Evolutionary conservation across 2,888 invertebrate species (phyloP).

Genomic region (Chrysopilus asiliformis): DNA sequence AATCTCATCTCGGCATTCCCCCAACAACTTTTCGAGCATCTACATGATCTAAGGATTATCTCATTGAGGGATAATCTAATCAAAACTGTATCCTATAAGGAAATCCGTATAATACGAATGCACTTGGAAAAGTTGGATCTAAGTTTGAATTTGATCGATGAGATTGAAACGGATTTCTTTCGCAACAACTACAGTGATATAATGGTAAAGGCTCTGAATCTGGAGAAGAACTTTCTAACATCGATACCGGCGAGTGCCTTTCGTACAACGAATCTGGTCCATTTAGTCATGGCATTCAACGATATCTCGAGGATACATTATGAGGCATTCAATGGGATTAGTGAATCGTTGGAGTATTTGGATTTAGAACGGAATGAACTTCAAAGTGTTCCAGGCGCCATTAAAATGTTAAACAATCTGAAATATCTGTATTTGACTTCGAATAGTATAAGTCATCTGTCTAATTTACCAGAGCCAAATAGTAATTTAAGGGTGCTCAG

Average conservation of each 20-base stretch:
- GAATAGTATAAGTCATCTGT: slow-evolving; percentile 52
- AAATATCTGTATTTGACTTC: slow-evolving; percentile 73
- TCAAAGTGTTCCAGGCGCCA: slow-evolving; percentile 52
- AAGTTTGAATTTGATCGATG: slow-evolving; percentile 67
- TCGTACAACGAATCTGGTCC: slow-evolving; percentile 54
- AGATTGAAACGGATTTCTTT: slow-evolving; percentile 51
- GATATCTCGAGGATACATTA: slow-evolving; percentile 53
- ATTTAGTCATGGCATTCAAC: slow-evolving; percentile 70
- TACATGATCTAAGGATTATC: slow-evolving; percentile 31
- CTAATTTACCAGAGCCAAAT: slow-evolving; percentile 41
- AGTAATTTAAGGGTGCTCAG: slow-evolving; percentile 60
- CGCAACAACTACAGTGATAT: slow-evolving; percentile 50
- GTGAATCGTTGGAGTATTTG: slow-evolving; percentile 62
- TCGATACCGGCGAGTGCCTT: slow-evolving; percentile 53
- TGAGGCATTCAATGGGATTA: slow-evolving; percentile 58
- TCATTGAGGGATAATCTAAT: slow-evolving; percentile 33
- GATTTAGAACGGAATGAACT: slow-evolving; percentile 73
- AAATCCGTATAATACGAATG: slow-evolving; percentile 32
- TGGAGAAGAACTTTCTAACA: slow-evolving; percentile 65
- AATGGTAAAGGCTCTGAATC: slow-evolving; percentile 59
- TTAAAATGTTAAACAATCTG: slow-evolving; percentile 51
- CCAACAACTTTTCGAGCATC: slow-evolving; percentile 31
- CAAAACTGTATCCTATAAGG: slow-evolving; percentile 14
- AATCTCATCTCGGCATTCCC: slow-evolving; percentile 30
- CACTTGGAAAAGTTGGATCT: slow-evolving; percentile 71